phyloP scores from a whole-genome alignment of 1,140 invertebrate species.

The Yoshiicerus persimilis region DNA sequence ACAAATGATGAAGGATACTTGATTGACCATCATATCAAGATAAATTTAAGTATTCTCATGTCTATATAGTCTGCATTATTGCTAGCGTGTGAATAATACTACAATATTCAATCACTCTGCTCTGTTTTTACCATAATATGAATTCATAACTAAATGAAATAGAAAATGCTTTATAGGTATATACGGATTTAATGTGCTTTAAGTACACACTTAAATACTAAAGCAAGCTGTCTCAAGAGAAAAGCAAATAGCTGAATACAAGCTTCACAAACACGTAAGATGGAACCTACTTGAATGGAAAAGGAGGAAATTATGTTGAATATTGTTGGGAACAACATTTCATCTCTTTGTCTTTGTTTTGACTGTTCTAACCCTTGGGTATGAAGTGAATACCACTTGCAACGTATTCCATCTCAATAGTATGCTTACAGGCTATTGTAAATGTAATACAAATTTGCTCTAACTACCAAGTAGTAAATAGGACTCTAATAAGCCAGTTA shows the following conservation, averaged over 20 bases:
- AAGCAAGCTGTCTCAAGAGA: neutral
- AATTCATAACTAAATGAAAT: neutral
- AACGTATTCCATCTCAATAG: no score
- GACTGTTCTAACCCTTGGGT: neutral
- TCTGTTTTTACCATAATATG: no score
- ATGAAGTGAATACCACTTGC: no score
- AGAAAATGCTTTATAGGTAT: neutral
- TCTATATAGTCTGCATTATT: no score
- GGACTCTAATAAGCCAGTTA: no score
- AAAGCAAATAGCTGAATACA: neutral
- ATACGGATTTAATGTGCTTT: neutral
- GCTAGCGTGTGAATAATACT: no score
- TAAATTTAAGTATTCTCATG: neutral
- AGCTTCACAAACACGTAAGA: neutral
- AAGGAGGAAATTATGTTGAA: neutral
- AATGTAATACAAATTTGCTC: no score
- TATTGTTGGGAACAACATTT: neutral
- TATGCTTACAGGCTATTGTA: no score
- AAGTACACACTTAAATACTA: no score
- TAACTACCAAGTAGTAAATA: no score
- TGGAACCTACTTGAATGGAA: neutral
- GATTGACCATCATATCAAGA: neutral
- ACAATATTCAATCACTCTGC: no score
- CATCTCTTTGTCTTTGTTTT: neutral
- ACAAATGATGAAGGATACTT: conserved; percentile 25